Base-by-base conservation (phyloP, 2,888 invertebrate species). In the Abrostola tripartita region DNA sequence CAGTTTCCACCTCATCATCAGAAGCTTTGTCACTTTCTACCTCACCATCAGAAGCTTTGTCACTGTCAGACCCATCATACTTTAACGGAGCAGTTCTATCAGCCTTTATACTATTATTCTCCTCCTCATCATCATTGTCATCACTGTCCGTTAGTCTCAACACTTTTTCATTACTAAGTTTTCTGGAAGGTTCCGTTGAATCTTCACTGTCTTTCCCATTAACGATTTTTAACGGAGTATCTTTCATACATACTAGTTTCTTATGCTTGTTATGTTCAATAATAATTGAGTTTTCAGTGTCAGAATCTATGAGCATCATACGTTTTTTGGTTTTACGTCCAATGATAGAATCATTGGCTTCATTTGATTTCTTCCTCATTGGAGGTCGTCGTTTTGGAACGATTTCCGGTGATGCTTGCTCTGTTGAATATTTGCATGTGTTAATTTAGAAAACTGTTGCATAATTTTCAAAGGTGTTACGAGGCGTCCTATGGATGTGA, bases 231-330 rank as follows among this genome's bases (percentile, higher is more conserved):
- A 88, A 70, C 0, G 94, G 94, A 6, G 94, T 94, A 12, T 90
- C 88, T 74, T 94, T 91, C 8, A 90, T 62, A 62, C 94, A 94
- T 37, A 77, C 75, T 6, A 86, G 47, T 79, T 93, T 94, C 4
- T 79, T 89, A 53, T 89, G 85, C 37, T 83, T 89, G 11, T 88
- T 78, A 37, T 89, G 89, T 78, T 92, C 92, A 52, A 90, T 82
- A 0, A 93, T 71, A 37, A 94, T 90, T 7, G 94, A 94, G 68
- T 93, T 92, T 58, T 94, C 94, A 0, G 91, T 90, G 69, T 94
- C 94, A 0, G 94, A 94, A 44, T 93, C 94, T 4, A 90, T 24
- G 4, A 88, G 75, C 5, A 92, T 81, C 78, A 92, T 88, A 6
- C 93, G 87, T 76, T 92, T 93, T 54, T 89, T 93, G 1, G 86